Conservation (phyloP, 2,113 vertebrate species). For the Isurus oxyrinchus region DNA sequence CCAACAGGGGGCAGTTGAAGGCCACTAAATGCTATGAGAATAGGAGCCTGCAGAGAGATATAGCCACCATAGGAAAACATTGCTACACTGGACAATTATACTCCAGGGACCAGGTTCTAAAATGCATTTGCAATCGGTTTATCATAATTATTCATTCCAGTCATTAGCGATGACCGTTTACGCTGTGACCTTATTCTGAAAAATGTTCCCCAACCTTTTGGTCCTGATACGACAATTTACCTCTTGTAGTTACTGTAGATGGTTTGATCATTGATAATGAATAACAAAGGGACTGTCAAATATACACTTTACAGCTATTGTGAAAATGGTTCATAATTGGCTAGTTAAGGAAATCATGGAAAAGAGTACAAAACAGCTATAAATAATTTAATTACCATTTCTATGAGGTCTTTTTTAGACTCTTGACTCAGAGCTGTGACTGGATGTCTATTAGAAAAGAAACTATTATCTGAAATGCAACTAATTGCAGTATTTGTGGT, state of each 20-base stretch:
- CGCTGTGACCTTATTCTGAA: constrained; percentile 29
- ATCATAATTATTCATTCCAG: constrained; percentile 32
- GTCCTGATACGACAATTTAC: constrained; percentile 26
- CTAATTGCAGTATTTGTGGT: constrained; percentile 5
- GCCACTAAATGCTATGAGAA: neutral
- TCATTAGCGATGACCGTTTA: constrained; percentile 27
- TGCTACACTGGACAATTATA: constrained; percentile 20
- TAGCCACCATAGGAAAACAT: neutral
- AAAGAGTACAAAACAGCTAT: constrained; percentile 34
- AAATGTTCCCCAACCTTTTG: constrained; percentile 20
- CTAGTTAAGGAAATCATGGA: constrained; percentile 33
- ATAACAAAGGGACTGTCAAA: constrained; percentile 32
- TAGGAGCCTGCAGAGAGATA: neutral
- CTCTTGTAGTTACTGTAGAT: constrained; percentile 15
- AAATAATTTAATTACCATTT: constrained; percentile 37
- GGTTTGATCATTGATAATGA: constrained; percentile 29
- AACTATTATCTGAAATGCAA: constrained; percentile 26
- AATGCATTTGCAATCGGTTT: constrained; percentile 36
- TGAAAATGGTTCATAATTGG: constrained; percentile 30
- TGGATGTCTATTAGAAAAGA: neutral
- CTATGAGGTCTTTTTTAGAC: neutral
- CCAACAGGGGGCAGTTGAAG: constrained; percentile 36
- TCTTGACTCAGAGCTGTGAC: neutral
- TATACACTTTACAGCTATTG: constrained; percentile 33
- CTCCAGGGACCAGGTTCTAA: neutral